Base-by-base conservation (phyloP, 1,140 invertebrate genomes). In the Metaphire vulgaris region DNA sequence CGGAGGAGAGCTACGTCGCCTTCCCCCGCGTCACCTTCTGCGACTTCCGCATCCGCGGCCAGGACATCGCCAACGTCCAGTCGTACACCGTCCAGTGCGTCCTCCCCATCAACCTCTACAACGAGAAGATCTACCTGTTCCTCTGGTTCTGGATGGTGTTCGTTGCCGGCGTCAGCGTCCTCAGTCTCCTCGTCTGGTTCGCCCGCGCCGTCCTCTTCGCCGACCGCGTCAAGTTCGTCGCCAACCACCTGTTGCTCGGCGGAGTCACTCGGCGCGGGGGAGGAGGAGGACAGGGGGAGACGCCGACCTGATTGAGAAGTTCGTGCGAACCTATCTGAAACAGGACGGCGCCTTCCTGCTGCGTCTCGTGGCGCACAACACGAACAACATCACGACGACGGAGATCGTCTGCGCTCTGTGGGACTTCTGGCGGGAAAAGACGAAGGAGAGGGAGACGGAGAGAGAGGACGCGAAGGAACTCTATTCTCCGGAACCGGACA, bases 21-120 rank as follows among this genome's bases (percentile, higher is more conserved):
- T 89, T 89, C 80, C 88, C 88, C 2, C 80, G 86, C 56, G 88
- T 89, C n/a, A 89, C 88, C 26, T 84, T 89, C 80, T 89, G 88
- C 82, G 88, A 89, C 80, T 89, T 89, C 80, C 83, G 86, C 75
- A 87, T 88, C 33, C 83, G 88, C 56, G 72, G 72, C 26, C 72
- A 73, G 41, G 85, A 87, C 72, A 21, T 81, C 16, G 88, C 88
- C 73, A 86, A 87, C 76, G 83, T 87, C 41, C 86, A 88, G 74
- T n/a, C 72, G 1, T 77, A 82, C 68, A 81, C 81, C 1, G 79
- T 82, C 21, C 81, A 82, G 75, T 82, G 81, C 72, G 81, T 79
- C 12, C 78, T 82, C 31, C 79, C 80, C 16, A 78, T 78, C 68
- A 82, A 81, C 69, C 71, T 83, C 41, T 85, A 84, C 79, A 85